A percentile compares a stretch with the other conserved stretches of the same genome.
Conservation (phyloP, 2,797 vertebrate genomes). For the Argentina silus region DNA sequence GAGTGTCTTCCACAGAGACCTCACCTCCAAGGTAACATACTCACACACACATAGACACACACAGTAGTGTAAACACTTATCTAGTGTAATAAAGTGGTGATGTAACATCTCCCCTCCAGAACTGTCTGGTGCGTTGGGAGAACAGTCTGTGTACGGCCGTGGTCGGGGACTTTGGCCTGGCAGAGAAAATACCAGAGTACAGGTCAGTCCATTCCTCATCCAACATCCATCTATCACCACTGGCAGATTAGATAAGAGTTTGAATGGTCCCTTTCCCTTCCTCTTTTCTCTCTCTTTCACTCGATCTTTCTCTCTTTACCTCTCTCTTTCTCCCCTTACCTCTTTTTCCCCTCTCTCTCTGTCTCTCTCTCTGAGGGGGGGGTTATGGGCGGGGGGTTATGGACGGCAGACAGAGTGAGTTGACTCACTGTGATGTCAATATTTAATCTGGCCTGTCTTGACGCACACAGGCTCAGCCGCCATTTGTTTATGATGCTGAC, state of each 20-base stretch:
- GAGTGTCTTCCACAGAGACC: constrained; percentile 94
- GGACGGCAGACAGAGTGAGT: not conserved
- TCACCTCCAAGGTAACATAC: constrained; percentile 90
- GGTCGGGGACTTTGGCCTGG: constrained; percentile 94
- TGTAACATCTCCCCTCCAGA: constrained; percentile 71
- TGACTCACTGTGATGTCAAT: constrained; percentile 26
- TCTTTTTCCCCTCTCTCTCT: not conserved
- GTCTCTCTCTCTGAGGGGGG: not conserved
- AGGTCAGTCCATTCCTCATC: constrained; percentile 74
- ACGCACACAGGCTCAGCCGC: constrained; percentile 20
- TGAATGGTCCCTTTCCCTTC: constrained; percentile 23
- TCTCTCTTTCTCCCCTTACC: not conserved
- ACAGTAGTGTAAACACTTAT: not conserved
- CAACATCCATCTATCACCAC: constrained; percentile 35
- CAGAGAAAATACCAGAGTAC: constrained; percentile 94
- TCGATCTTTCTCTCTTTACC: constrained; percentile 18
- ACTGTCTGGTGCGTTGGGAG: constrained; percentile 92
- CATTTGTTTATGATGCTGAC: constrained; percentile 34
- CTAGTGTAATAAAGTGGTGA: not conserved
- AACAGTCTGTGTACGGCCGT: constrained; percentile 83
- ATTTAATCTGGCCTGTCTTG: constrained; percentile 25
- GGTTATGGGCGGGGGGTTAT: no score
- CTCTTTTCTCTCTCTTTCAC: constrained; percentile 14
- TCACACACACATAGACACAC: not conserved
- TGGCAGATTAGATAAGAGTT: constrained; percentile 53